phyloP scores from a whole-genome alignment of 1,140 invertebrate genomes.

The Lucilia sericata region DNA sequence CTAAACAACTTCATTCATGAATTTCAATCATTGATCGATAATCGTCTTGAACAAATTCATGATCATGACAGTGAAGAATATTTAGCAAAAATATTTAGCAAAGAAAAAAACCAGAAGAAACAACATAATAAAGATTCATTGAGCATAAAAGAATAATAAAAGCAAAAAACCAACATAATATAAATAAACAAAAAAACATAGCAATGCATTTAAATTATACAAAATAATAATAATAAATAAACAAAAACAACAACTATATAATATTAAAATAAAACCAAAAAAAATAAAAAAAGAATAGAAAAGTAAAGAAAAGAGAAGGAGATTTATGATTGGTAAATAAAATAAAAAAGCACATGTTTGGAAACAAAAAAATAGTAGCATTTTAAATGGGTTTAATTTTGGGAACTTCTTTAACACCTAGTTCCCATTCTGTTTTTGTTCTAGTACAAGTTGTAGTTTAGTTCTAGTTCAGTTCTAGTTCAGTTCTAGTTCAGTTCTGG shows the following conservation, averaged over 20 bases:
- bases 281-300: slow-evolving; percentile 40
- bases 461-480: too few relatives aligned
- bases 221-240: slow-evolving; percentile 47
- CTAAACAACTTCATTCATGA: background rate
- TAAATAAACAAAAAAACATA: slow-evolving; percentile 29
- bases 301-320: background rate
- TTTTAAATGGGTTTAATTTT: background rate
- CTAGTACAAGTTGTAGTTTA: too few relatives aligned
- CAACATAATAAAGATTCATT: background rate
- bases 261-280: slow-evolving; percentile 48
- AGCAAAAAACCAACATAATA: background rate
- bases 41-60: background rate
- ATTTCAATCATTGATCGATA: background rate
- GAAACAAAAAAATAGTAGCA: background rate
- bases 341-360: slow-evolving; percentile 39
- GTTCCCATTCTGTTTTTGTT: too few relatives aligned
- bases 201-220: slow-evolving; percentile 47
- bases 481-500: too few relatives aligned
- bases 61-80: background rate
- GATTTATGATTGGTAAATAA: slow-evolving; percentile 36
- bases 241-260: slow-evolving; percentile 47
- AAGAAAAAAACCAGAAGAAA: background rate
- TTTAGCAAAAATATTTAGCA: slow-evolving; percentile 12
- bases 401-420: too few relatives aligned
- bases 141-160: background rate